Evolutionary conservation across 2,113 vertebrate species (phyloP), one percentile per base, ranked within the genome.

Genomic region (Promerops cafer): DNA sequence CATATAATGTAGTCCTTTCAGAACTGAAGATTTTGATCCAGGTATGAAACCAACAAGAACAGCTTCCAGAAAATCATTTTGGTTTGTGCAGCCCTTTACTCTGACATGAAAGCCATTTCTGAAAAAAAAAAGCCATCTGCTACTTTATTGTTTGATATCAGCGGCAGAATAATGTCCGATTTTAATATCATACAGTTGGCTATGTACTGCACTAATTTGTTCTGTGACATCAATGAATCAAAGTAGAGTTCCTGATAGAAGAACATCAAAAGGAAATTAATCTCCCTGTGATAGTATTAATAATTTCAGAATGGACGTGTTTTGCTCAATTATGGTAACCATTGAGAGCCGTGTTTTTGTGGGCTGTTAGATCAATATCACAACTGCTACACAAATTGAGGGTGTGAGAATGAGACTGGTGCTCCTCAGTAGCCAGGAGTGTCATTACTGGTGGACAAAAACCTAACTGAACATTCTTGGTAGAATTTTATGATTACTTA

Each of bases 221-320:
- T 95, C 94, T 90, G 68, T 84, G 91, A 87, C 97, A 97, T 97
- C 93, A 92, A 63, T 96, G 95, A 97, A 96, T 97, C 92, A 96
- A 93, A 97, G 89, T 83, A 80, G 89, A 97, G 91, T 76, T 93
- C 79, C 80, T 95, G 91, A 92, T 94, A 97, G 94, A 95, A 90
- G 78, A 92, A 76, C 91, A 89, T 94, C 82, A 75, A 80, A 92
- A 95, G 92, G 95, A 97, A 96, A 96, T 97, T 96, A 97, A 92
- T 93, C 91, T 87, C 77, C 45, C 66, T 89, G 53, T 79, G 93
- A 91, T 87, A 92, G 66, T 86, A 72, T 79, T 94, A 96, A 87
- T 89, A 93, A 96, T 97, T 96, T 92, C 94, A 94, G 77, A 92
- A 96, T 93, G 89, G 82, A 61, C 6, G 19, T 93, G 57, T 90